These are phyloP conservation scores for Busseola fusca DNA, from an alignment of 2,888 invertebrate genomes.

Conservation along the genomic window DNA sequence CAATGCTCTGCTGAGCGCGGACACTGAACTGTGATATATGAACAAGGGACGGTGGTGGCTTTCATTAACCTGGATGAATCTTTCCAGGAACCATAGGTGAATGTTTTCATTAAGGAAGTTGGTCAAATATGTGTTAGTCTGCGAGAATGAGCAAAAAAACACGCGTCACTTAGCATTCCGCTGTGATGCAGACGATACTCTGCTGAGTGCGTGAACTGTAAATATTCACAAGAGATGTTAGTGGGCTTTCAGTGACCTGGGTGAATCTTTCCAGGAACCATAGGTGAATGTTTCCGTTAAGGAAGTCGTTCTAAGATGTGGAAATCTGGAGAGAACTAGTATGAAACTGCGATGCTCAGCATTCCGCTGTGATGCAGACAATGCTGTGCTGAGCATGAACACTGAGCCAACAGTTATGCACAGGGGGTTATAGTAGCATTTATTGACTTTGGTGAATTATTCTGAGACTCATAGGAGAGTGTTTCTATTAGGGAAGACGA, in stretches of 20 bases:
- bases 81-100: background rate
- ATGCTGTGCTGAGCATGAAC: slow-evolving; percentile 37
- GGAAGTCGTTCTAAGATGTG: background rate
- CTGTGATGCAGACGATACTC: slow-evolving; percentile 29
- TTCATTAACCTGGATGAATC: slow-evolving; percentile 5
- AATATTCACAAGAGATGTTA: slow-evolving; percentile 9
- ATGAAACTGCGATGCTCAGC: slow-evolving; percentile 63
- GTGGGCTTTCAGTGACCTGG: slow-evolving; percentile 10
- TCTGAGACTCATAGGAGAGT: too few relatives aligned
- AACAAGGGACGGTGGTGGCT: background rate
- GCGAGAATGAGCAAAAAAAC: slow-evolving; percentile 65
- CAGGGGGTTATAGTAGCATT: background rate
- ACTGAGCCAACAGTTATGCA: slow-evolving; percentile 34
- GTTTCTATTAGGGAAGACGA: too few relatives aligned
- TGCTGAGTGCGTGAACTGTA: slow-evolving; percentile 43
- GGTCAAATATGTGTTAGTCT: too few relatives aligned
- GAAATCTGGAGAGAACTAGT: slow-evolving; percentile 59
- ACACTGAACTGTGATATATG: slow-evolving; percentile 42
- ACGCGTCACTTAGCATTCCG: slow-evolving; percentile 61
- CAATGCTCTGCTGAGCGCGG: slow-evolving; percentile 39
- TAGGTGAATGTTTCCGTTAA: too few relatives aligned
- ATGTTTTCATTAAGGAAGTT: too few relatives aligned
- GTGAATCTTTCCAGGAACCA: background rate
- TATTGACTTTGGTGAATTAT: slow-evolving; percentile 3
- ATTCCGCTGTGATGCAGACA: slow-evolving; percentile 48